phyloP scores from a whole-genome alignment of 37 sponge, comb jelly and placozoan genomes.

The Amphimedon queenslandica region DNA sequence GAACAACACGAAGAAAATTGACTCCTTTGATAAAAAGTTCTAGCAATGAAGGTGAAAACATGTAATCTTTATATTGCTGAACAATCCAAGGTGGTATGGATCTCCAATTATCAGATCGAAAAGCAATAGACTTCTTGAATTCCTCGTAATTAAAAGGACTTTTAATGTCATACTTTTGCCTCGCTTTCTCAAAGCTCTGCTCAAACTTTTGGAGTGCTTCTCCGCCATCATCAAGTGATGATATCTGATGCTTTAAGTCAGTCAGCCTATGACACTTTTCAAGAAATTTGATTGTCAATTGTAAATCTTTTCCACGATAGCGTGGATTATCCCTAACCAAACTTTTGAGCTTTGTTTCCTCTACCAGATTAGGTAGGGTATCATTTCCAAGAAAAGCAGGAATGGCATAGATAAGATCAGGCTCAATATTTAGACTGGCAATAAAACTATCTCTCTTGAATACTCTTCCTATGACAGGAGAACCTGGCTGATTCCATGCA shows the following conservation, averaged over 20 bases:
- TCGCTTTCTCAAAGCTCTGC: background rate
- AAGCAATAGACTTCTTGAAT: background rate
- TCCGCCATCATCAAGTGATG: background rate
- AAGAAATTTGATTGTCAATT: background rate
- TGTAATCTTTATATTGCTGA: background rate
- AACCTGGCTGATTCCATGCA: slow-evolving; percentile 4
- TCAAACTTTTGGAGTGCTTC: background rate
- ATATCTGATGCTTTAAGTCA: background rate
- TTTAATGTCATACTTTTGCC: background rate
- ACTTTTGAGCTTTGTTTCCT: background rate
- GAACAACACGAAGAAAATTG: slow-evolving; percentile 5
- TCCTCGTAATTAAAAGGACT: background rate
- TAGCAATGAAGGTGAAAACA: background rate
- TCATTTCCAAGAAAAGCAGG: slow-evolving; percentile 28
- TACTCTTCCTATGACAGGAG: background rate
- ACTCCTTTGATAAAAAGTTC: slow-evolving; percentile 12
- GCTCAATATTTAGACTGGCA: background rate
- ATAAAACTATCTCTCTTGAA: slow-evolving; percentile 2
- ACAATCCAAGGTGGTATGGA: background rate
- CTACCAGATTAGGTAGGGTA: background rate
- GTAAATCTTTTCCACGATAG: background rate
- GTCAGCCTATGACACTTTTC: background rate
- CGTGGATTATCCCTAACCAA: background rate
- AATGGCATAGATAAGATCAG: slow-evolving; percentile 19
- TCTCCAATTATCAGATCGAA: background rate